These are phyloP conservation scores for Leptinotarsa juncta DNA, from an alignment of 2,888 invertebrate genomes.

Conservation along the genomic window DNA sequence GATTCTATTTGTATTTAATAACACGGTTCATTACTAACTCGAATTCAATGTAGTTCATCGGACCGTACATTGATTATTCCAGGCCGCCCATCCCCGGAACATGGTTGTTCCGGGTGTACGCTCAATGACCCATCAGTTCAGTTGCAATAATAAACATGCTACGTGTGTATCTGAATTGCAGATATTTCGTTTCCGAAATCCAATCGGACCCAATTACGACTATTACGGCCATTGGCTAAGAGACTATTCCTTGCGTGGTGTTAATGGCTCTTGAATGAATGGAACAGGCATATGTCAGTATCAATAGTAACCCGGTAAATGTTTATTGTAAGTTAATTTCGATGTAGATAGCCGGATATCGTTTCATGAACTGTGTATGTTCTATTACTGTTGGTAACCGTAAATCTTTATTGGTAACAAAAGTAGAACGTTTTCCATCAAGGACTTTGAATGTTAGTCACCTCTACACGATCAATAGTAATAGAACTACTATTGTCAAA, in stretches of 20 bases:
- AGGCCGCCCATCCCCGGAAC: constrained; percentile 50
- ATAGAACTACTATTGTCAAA: no score
- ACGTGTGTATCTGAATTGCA: constrained; percentile 40
- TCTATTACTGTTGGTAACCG: no score
- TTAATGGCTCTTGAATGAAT: not conserved
- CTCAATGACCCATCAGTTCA: constrained; percentile 49
- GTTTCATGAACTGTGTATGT: no score
- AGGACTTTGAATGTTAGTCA: no score
- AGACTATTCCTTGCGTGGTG: constrained; percentile 13
- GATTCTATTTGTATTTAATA: constrained; percentile 53
- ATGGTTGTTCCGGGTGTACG: constrained; percentile 51
- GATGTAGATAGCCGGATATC: no score
- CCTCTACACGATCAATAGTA: no score
- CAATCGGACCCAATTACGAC: constrained; percentile 30
- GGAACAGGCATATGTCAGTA: no score
- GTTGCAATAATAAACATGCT: constrained; percentile 49
- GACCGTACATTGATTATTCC: constrained; percentile 58
- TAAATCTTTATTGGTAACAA: no score
- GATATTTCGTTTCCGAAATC: constrained; percentile 36
- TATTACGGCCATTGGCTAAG: constrained; percentile 16
- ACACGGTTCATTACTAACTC: constrained; percentile 54
- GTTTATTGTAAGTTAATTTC: no score
- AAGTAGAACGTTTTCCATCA: no score
- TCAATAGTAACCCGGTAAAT: no score
- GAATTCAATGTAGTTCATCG: constrained; percentile 51